phyloP scores from a whole-genome alignment of 2,113 vertebrate species.

The Entomyzon cyanotis region DNA sequence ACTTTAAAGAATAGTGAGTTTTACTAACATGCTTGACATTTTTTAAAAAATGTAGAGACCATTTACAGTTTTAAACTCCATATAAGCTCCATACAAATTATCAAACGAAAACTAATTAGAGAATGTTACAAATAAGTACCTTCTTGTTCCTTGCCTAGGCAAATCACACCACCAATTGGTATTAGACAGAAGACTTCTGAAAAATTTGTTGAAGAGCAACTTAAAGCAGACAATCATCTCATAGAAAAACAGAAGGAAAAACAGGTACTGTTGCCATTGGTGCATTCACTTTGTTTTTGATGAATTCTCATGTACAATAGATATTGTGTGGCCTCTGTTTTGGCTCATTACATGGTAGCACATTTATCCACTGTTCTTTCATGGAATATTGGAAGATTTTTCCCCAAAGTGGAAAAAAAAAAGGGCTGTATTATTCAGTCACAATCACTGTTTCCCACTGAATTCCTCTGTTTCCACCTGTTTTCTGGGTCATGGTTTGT shows the following conservation, averaged over 20 bases:
- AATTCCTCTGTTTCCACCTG: not conserved
- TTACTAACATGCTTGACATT: not conserved
- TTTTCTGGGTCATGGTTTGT: not conserved
- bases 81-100: not conserved
- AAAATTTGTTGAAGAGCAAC: conserved; percentile 56
- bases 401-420: not conserved
- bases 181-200: conserved; percentile 54
- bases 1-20: not conserved
- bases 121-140: not conserved
- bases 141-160: conserved; percentile 25
- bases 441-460: not conserved
- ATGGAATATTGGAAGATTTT: not conserved
- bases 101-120: not conserved
- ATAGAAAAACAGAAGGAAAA: not conserved
- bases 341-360: not conserved
- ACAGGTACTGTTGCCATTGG: conserved; percentile 11
- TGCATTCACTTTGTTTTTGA: not conserved
- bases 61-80: not conserved
- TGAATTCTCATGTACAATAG: not conserved
- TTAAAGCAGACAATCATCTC: conserved; percentile 34
- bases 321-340: not conserved
- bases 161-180: conserved; percentile 34
- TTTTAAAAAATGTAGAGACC: not conserved
- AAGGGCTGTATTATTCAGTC: not conserved
- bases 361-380: not conserved